Base-by-base conservation (phyloP, 2,888 invertebrate genomes). In the Mythimna loreyi region DNA sequence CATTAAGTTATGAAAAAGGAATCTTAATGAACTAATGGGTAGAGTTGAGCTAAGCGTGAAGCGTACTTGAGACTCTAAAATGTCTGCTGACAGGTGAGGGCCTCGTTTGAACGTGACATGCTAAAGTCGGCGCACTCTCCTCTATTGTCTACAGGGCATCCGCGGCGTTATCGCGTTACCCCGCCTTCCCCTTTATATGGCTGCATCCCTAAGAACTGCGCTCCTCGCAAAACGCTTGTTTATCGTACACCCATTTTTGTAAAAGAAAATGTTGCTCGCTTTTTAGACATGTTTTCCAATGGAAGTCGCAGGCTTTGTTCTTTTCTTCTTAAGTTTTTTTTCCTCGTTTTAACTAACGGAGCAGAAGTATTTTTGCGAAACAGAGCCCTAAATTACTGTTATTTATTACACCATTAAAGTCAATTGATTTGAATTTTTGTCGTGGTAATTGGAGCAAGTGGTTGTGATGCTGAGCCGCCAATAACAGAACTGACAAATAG, bases 151-250 rank as follows among this genome's bases (percentile, higher is more conserved):
- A 80, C 82, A 67, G 78, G 77, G 83, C 85, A 85, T 85, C 84
- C 87, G 84, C 82, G 83, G 84, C 72, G 81, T 89, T 89, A 89
- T 89, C 90, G 74, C 78, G 80, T 90, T 89, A 87, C 86, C 84
- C 79, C 70, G 55, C 77, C 84, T 78, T 81, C 76, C 86, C 84
- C 75, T 87, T 87, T 85, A 81, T 87, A 89, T 81, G 86, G 85
- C 88, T 89, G 86, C 87, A 78, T 78, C 82, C 81, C 76, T 84
- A 81, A 84, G 83, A 86, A 83, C 75, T 79, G 73, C 74, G 67
- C 75, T 80, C 60, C 56, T 70, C 67, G 73, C 72, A 80, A 77
- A 77, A 81, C 76, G 77, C 84, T 83, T 78, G 81, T 78, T 79
- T 81, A 82, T 76, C 70, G 79, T 78, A 71, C 72, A 75, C 61